phyloP scores from a whole-genome alignment of 2,888 invertebrate genomes.

The Phortica magna region DNA sequence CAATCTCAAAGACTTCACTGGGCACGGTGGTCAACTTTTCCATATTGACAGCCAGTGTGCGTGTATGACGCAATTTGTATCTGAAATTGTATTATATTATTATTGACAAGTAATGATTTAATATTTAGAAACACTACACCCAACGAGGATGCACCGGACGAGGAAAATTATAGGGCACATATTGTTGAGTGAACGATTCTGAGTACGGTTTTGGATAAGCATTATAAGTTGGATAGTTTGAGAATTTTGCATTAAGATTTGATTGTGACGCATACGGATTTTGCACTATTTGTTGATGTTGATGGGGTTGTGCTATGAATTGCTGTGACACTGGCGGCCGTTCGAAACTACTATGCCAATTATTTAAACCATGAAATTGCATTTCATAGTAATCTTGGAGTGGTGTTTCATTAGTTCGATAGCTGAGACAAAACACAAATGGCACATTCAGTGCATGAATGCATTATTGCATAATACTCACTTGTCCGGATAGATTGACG shows the following conservation, averaged over 20 bases:
- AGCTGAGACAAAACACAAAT: constrained; percentile 13
- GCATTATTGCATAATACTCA: constrained; percentile 46
- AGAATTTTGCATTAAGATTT: constrained; percentile 12
- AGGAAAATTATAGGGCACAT: constrained; percentile 2
- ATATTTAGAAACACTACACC: constrained; percentile 63
- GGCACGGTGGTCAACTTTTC: constrained; percentile 84
- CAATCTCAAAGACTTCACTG: constrained; percentile 84
- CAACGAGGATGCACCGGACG: constrained; percentile 50
- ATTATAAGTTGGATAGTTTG: constrained; percentile 25
- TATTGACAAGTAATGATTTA: constrained; percentile 35
- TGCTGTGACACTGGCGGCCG: background rate
- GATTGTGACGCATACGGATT: constrained; percentile 4
- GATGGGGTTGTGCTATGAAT: background rate
- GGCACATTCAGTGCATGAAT: background rate
- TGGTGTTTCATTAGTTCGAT: background rate
- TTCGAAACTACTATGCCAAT: constrained; percentile 3
- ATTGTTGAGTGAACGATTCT: background rate
- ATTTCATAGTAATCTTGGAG: background rate
- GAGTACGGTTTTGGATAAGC: background rate
- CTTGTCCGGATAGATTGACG: constrained; percentile 64
- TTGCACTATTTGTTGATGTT: background rate
- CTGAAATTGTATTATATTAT: constrained; percentile 68
- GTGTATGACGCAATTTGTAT: constrained; percentile 81
- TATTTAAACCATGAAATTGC: background rate
- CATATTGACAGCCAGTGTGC: constrained; percentile 74